Evolutionary conservation across 2,797 vertebrate genomes (phyloP).

Genomic region (Tolypeutes matacus): DNA sequence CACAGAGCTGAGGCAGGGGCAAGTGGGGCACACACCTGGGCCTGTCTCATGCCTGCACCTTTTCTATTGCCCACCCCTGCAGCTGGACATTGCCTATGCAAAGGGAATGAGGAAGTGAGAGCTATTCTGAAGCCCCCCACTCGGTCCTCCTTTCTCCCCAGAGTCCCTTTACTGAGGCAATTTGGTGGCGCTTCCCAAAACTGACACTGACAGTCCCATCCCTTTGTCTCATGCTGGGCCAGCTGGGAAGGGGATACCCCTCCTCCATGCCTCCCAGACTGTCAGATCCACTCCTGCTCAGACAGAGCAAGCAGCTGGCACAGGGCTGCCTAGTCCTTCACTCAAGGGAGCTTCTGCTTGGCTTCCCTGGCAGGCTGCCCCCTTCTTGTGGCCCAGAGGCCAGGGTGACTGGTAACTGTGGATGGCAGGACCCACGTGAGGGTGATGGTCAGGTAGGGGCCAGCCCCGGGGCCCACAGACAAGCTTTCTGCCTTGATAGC

Average conservation of each 20-base stretch:
- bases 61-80: neutral
- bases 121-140: neutral
- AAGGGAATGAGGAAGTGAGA: neutral
- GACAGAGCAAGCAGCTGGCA: neutral
- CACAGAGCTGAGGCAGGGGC: accelerated
- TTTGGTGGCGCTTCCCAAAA: neutral
- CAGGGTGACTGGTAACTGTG: neutral
- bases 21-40: accelerated
- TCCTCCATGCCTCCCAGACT: neutral
- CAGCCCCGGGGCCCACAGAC: neutral
- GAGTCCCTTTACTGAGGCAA: neutral
- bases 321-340: neutral
- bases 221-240: neutral
- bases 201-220: neutral
- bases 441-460: neutral
- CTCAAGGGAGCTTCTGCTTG: neutral
- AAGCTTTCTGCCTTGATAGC: neutral
- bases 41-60: accelerated
- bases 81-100: too few relatives aligned
- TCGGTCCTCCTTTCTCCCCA: neutral
- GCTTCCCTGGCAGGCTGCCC: neutral
- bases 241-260: neutral
- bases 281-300: neutral
- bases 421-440: accelerated
- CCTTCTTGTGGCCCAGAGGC: neutral